These are phyloP conservation scores for Sorex fumeus DNA, from an alignment of 2,113 vertebrate species.

Conservation along the genomic window DNA sequence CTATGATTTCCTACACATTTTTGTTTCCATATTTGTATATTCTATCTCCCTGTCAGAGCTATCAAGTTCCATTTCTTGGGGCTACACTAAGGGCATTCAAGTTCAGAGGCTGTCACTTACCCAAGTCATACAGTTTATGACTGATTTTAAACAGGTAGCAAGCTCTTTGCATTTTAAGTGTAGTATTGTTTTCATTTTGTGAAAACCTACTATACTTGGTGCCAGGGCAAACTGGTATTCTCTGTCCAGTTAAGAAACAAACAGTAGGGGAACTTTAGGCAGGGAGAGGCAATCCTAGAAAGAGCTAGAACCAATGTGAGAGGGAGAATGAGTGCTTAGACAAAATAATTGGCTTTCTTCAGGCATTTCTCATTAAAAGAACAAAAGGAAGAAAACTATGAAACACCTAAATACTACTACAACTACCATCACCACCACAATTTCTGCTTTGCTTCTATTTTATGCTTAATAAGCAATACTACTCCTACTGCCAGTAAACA, in stretches of 20 bases:
- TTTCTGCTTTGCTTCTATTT: slow-evolving; percentile 66
- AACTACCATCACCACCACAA: not conserved
- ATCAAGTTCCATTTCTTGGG: not conserved
- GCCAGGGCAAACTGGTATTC: not conserved
- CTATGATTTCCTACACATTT: not conserved
- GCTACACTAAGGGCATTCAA: not conserved
- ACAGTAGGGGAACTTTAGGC: not conserved
- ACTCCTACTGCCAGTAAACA: slow-evolving; percentile 51
- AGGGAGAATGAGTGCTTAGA: not conserved
- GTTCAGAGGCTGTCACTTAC: slow-evolving; percentile 35
- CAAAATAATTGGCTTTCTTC: not conserved
- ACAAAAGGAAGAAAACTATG: not conserved
- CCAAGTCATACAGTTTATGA: not conserved
- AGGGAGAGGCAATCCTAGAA: not conserved
- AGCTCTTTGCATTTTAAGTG: slow-evolving; percentile 42
- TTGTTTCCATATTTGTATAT: not conserved
- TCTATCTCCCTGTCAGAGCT: not conserved
- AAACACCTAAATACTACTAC: slow-evolving; percentile 3
- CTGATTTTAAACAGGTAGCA: slow-evolving; percentile 42
- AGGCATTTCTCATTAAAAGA: slow-evolving; percentile 36
- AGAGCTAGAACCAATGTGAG: not conserved
- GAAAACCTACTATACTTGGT: not conserved
- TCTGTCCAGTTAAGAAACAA: slow-evolving; percentile 35
- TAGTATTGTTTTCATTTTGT: slow-evolving; percentile 51
- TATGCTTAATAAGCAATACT: slow-evolving; percentile 64